Evolutionary conservation across 1,140 invertebrate genomes (phyloP).

Genomic region (Dendrolimus punctatus): DNA sequence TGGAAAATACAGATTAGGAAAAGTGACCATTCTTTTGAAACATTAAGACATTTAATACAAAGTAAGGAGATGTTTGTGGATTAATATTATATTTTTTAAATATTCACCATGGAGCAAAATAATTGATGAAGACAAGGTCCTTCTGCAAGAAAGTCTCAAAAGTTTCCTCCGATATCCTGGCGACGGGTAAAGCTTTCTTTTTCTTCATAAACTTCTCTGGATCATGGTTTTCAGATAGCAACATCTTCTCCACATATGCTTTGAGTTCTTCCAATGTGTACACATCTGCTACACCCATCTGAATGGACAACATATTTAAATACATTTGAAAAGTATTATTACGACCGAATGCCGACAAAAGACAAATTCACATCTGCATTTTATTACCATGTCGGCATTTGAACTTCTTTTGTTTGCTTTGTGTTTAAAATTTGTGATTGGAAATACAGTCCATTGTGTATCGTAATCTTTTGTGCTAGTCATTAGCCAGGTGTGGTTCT

Average conservation of each 20-base stretch:
- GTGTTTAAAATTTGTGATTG: too few relatives aligned
- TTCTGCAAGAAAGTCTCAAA: slow-evolving; percentile 61
- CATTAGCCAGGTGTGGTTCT: too few relatives aligned
- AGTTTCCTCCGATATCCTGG: slow-evolving; percentile 60
- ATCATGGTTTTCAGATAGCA: slow-evolving; percentile 57
- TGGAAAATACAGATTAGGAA: too few relatives aligned
- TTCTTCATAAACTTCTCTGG: slow-evolving; percentile 62
- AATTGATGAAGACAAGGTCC: slow-evolving; percentile 59
- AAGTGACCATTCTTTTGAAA: too few relatives aligned
- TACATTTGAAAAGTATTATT: background rate
- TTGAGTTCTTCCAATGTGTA: slow-evolving; percentile 39
- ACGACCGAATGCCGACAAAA: too few relatives aligned
- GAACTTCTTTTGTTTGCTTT: too few relatives aligned
- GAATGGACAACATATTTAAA: slow-evolving; percentile 2
- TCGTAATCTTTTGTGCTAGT: too few relatives aligned
- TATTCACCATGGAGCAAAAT: slow-evolving; percentile 58
- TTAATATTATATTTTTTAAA: background rate
- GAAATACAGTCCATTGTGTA: too few relatives aligned
- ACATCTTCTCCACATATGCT: slow-evolving; percentile 52
- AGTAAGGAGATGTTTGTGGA: too few relatives aligned
- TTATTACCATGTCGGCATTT: too few relatives aligned
- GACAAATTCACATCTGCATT: too few relatives aligned
- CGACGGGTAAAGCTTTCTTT: slow-evolving; percentile 54
- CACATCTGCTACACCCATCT: slow-evolving; percentile 47
- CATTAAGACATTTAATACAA: too few relatives aligned